Percentiles rank a stretch among this genome's conserved stretches.
Evolutionary conservation across 2,113 vertebrate genomes (phyloP).

Genomic region (Pycnonotus jocosus): DNA sequence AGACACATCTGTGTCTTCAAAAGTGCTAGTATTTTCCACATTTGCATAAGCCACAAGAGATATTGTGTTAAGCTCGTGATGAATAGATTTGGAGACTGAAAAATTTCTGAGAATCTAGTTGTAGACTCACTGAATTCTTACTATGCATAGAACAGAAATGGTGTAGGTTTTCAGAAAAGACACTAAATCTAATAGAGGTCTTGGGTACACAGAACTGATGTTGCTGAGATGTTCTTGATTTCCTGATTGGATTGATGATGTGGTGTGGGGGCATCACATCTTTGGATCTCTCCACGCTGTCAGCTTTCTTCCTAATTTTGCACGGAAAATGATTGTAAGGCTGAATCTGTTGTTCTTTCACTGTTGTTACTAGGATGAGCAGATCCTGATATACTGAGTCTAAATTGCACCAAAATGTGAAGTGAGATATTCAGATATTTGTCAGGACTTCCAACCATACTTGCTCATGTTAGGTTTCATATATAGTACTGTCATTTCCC

Average conservation of each 20-base stretch:
- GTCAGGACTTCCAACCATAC: neutral
- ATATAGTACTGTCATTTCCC: neutral
- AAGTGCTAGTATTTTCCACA: neutral
- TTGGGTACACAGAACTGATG: neutral
- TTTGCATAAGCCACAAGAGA: neutral
- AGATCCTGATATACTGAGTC: neutral
- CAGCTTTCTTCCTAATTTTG: neutral
- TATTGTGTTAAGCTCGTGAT: rapidly evolving
- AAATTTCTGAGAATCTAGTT: neutral
- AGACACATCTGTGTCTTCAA: neutral
- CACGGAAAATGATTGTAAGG: neutral
- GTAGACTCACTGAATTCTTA: neutral
- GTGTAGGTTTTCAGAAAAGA: neutral
- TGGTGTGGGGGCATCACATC: neutral
- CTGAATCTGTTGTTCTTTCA: neutral
- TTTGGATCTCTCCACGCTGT: neutral
- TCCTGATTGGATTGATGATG: neutral
- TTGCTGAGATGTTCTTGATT: neutral
- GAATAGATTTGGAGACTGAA: neutral
- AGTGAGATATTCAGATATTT: neutral
- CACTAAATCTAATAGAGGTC: neutral
- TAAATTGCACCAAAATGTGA: neutral
- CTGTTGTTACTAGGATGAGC: neutral
- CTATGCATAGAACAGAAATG: neutral
- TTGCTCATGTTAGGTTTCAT: neutral